These are phyloP conservation scores for Drosophila bunnanda DNA, from an alignment of 2,888 invertebrate genomes.

Conservation along the genomic window DNA sequence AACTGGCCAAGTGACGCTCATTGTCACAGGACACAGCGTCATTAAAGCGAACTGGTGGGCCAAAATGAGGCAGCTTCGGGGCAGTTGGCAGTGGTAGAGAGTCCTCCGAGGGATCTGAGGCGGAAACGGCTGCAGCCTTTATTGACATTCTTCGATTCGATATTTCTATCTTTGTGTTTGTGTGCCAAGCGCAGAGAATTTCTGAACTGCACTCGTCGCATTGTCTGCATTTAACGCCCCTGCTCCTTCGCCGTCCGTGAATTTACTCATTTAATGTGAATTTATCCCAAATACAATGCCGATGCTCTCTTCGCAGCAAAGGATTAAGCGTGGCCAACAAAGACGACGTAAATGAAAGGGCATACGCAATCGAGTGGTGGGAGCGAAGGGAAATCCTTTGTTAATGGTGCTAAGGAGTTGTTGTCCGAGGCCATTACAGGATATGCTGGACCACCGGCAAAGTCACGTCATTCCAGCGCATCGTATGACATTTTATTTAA, in stretches of 20 bases:
- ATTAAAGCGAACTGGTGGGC: slow-evolving; percentile 47
- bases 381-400: slow-evolving; percentile 60
- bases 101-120: slow-evolving; percentile 7
- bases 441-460: slow-evolving; percentile 10
- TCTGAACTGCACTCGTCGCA: slow-evolving; percentile 57
- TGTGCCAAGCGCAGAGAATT: slow-evolving; percentile 69
- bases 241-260: slow-evolving; percentile 18
- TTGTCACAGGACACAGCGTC: slow-evolving; percentile 56
- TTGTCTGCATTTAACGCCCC: slow-evolving; percentile 47
- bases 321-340: slow-evolving; percentile 77
- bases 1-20: slow-evolving; percentile 56
- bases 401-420: slow-evolving; percentile 80
- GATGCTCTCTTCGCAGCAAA: slow-evolving; percentile 35
- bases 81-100: not conserved
- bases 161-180: slow-evolving; percentile 64
- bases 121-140: slow-evolving; percentile 43
- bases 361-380: slow-evolving; percentile 41
- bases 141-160: slow-evolving; percentile 74
- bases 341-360: slow-evolving; percentile 63
- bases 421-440: slow-evolving; percentile 30
- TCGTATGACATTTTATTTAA: slow-evolving; percentile 44
- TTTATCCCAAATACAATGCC: slow-evolving; percentile 78
- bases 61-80: slow-evolving; percentile 1
- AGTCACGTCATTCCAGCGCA: slow-evolving; percentile 25
- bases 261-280: slow-evolving; percentile 68